These are phyloP conservation scores for Delichon dasypus DNA, from an alignment of 2,797 vertebrate species.

Conservation along the genomic window DNA sequence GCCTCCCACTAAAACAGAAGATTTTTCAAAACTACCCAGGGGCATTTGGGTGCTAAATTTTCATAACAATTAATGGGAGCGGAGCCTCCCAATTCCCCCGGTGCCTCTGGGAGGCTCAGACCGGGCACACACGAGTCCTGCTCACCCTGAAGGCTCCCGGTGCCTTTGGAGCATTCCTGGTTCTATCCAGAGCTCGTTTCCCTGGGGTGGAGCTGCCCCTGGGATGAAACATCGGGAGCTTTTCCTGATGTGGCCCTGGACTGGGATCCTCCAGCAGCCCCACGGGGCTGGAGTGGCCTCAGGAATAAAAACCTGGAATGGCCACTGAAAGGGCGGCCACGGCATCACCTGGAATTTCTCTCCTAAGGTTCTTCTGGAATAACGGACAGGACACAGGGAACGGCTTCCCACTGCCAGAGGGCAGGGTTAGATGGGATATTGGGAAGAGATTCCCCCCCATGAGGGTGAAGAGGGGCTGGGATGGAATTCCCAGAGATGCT, in stretches of 20 bases:
- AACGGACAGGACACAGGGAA: too few species aligned
- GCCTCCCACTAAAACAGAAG: slow-evolving; percentile 21
- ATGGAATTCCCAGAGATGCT: neutral
- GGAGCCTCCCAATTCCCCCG: neutral
- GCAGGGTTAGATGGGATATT: fast-evolving
- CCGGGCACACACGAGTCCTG: neutral
- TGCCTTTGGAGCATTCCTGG: neutral
- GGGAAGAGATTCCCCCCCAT: fast-evolving
- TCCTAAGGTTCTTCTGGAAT: neutral
- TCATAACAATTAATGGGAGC: neutral
- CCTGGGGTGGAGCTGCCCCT: neutral
- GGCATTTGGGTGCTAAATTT: slow-evolving; percentile 38
- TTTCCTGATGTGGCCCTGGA: neutral
- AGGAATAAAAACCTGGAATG: fast-evolving
- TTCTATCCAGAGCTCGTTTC: neutral
- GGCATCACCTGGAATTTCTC: neutral
- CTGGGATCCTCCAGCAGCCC: fast-evolving
- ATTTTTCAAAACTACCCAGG: neutral
- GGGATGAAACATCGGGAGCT: neutral
- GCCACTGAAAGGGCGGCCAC: fast-evolving
- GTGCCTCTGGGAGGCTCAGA: neutral
- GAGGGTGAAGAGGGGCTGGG: neutral
- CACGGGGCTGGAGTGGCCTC: fast-evolving
- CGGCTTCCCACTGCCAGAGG: neutral
- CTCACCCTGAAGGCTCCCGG: neutral